Evolutionary conservation across 64 coral and sea anemone genomes (phyloP).

Genomic region (Stylophora pistillata): DNA sequence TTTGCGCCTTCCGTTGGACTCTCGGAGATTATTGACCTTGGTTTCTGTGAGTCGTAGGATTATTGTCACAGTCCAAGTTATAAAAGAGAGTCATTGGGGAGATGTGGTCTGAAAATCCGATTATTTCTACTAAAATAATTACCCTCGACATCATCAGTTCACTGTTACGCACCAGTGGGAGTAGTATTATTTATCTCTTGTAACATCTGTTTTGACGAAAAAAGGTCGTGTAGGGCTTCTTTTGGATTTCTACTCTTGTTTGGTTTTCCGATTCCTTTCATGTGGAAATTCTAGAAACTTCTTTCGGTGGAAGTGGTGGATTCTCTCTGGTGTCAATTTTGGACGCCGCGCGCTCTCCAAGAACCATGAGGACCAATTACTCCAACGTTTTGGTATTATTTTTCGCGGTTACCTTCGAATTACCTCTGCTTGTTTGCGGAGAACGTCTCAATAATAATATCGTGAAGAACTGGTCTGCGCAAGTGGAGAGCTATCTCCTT

Average conservation of each 20-base stretch:
- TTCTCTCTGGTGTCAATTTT: not conserved
- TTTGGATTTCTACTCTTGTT: not conserved
- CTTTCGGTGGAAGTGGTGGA: not conserved
- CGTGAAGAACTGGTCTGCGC: slow-evolving; percentile 77
- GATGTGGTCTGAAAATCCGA: no score
- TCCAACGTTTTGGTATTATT: not conserved
- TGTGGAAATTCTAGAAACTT: not conserved
- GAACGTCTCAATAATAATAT: slow-evolving; percentile 41
- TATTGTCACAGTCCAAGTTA: not conserved
- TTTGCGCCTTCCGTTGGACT: not conserved
- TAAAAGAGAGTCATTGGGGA: not conserved
- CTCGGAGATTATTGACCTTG: not conserved
- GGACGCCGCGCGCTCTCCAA: not conserved
- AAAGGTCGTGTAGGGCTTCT: not conserved
- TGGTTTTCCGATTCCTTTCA: not conserved
- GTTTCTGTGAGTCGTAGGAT: not conserved
- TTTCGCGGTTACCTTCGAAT: not conserved
- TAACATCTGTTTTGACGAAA: slow-evolving; percentile 1
- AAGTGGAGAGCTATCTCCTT: slow-evolving; percentile 81
- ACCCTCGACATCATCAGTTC: not conserved
- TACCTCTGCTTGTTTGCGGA: slow-evolving; percentile 4
- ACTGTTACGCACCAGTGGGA: not conserved
- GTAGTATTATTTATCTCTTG: not conserved
- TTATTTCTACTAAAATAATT: not conserved
- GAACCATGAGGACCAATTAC: not conserved